phyloP scores from a whole-genome alignment of 2,888 invertebrate species.

The Lacanobia oleracea region DNA sequence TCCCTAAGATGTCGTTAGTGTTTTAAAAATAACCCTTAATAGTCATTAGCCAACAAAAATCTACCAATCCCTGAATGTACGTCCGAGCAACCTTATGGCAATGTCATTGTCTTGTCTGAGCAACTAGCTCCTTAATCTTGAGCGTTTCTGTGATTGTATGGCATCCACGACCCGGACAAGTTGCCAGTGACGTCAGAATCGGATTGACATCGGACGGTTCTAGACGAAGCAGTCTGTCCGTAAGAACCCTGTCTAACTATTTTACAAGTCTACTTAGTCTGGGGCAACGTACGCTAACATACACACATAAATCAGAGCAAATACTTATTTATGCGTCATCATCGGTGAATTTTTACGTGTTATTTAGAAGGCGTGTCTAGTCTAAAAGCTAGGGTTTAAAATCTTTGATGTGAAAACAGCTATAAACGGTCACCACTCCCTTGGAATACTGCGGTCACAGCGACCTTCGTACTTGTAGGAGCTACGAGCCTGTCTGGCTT shows the following conservation, averaged over 20 bases:
- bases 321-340: constrained; percentile 57
- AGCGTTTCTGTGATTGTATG: constrained; percentile 25
- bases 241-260: constrained; percentile 16
- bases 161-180: constrained; percentile 17
- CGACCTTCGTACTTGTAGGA: constrained; percentile 49
- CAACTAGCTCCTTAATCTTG: constrained; percentile 4
- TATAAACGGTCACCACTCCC: constrained; percentile 45
- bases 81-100: not conserved
- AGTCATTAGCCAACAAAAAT: too few species aligned
- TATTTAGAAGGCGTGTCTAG: constrained; percentile 32
- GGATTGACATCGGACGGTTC: constrained; percentile 15
- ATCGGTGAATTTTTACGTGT: constrained; percentile 28
- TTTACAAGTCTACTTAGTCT: constrained; percentile 10
- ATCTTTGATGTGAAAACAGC: constrained; percentile 40
- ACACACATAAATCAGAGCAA: constrained; percentile 36
- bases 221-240: constrained; percentile 13
- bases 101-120: not conserved
- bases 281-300: constrained; percentile 41
- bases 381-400: constrained; percentile 39
- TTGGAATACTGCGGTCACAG: constrained; percentile 38
- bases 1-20: too few species aligned
- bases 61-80: not conserved
- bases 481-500: constrained; percentile 32
- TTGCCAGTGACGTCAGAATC: constrained; percentile 26
- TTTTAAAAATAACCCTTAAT: too few species aligned